These are phyloP conservation scores for Archivesica marissinica DNA, from an alignment of 1,140 invertebrate species.

Conservation along the genomic window DNA sequence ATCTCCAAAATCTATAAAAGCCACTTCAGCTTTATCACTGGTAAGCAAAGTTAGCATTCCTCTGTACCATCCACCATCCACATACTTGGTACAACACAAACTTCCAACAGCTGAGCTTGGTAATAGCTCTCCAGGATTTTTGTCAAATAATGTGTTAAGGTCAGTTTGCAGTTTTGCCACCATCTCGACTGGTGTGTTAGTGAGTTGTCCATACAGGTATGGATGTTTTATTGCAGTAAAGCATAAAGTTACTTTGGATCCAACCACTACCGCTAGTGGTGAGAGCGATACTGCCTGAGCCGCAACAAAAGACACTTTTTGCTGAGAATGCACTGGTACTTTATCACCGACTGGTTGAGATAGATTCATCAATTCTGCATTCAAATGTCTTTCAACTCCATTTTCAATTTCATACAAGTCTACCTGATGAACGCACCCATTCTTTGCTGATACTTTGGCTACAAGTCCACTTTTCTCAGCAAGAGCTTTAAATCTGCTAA, in stretches of 20 bases:
- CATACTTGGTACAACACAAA: slow-evolving; percentile 87
- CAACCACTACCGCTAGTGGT: slow-evolving; percentile 52
- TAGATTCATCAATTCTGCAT: slow-evolving; percentile 60
- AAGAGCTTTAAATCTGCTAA: slow-evolving; percentile 58
- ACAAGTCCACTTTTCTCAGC: slow-evolving; percentile 64
- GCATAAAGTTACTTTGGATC: slow-evolving; percentile 56
- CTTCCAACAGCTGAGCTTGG: slow-evolving; percentile 49
- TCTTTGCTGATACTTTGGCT: slow-evolving; percentile 62
- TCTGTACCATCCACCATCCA: slow-evolving; percentile 91
- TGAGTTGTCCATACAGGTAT: slow-evolving; percentile 68
- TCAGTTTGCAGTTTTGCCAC: slow-evolving; percentile 63
- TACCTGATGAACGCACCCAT: slow-evolving; percentile 62
- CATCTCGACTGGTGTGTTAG: slow-evolving; percentile 60
- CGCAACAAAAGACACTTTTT: neutral
- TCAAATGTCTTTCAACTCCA: slow-evolving; percentile 64
- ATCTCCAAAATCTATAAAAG: slow-evolving; percentile 91
- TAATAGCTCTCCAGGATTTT: slow-evolving; percentile 29
- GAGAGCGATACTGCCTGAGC: slow-evolving; percentile 38
- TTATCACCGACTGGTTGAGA: neutral
- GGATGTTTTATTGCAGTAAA: slow-evolving; percentile 64
- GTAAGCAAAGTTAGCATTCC: slow-evolving; percentile 87
- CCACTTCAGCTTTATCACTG: slow-evolving; percentile 87
- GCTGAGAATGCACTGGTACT: neutral
- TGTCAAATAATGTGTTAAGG: slow-evolving; percentile 62
- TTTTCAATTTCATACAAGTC: slow-evolving; percentile 68